A percentile compares a stretch with the other conserved stretches of the same genome.
These are phyloP conservation scores for Hydractinia symbiolongicarpus DNA, from an alignment of 30 jellyfish, hydroid and myxozoan species.

Conservation along the genomic window DNA sequence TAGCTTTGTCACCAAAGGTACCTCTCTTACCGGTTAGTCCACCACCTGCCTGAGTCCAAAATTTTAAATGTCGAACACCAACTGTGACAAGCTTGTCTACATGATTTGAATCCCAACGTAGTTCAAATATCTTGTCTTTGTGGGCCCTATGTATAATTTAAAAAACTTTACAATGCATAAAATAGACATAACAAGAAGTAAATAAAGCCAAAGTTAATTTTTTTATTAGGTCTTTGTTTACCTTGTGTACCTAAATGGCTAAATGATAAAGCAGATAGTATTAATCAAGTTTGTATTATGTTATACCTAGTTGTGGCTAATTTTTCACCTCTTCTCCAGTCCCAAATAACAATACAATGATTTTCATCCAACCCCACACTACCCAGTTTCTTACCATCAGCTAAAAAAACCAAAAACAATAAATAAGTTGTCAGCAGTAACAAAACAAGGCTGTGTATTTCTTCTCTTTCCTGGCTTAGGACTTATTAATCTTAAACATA, in stretches of 20 bases:
- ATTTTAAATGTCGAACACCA: slow-evolving; percentile 83
- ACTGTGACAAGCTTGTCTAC: slow-evolving; percentile 72
- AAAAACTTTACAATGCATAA: not conserved
- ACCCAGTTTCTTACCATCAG: slow-evolving; percentile 86
- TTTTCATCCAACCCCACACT: slow-evolving; percentile 89
- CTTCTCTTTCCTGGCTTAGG: too few species aligned
- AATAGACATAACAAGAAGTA: not conserved
- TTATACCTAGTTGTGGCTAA: slow-evolving; percentile 78
- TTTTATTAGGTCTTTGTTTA: too few species aligned
- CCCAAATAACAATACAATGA: slow-evolving; percentile 87
- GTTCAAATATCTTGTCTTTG: slow-evolving; percentile 91
- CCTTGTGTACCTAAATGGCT: not conserved
- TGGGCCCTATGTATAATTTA: slow-evolving; percentile 52
- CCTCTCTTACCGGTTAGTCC: slow-evolving; percentile 93
- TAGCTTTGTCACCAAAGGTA: slow-evolving; percentile 67
- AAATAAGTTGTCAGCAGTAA: not conserved
- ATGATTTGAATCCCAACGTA: slow-evolving; percentile 75
- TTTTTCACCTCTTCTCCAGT: slow-evolving; percentile 93
- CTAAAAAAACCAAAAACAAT: slow-evolving; percentile 21
- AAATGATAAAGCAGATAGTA: not conserved
- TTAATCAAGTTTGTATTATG: too few species aligned
- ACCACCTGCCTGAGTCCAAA: slow-evolving; percentile 95
- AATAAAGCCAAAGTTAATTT: not conserved
- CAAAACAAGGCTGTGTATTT: too few species aligned
- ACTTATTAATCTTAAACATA: too few species aligned